phyloP scores from a whole-genome alignment of 2,888 invertebrate genomes.

The Drosophila birchii region DNA sequence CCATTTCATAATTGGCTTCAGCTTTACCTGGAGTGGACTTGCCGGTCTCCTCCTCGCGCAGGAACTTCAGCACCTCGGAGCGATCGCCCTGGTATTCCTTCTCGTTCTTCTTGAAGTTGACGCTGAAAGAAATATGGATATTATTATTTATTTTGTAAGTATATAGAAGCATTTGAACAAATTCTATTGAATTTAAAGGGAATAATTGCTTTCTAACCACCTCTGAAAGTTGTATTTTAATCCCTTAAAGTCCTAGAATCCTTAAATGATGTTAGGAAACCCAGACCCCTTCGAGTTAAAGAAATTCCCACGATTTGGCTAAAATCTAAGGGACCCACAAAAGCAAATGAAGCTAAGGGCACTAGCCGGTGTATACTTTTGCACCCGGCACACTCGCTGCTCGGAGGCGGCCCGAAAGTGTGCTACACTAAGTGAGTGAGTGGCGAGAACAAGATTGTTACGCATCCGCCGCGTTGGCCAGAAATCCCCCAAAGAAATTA shows the following conservation, averaged over 20 bases:
- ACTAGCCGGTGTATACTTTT: slow-evolving; percentile 58
- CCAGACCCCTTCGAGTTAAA: background rate
- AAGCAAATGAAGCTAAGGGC: slow-evolving; percentile 18
- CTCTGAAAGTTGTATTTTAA: too few species aligned
- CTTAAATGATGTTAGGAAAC: background rate
- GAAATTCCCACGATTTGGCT: background rate
- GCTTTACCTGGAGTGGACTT: slow-evolving; percentile 88
- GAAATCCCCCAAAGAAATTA: slow-evolving; percentile 78
- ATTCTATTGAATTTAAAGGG: background rate
- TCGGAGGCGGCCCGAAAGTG: slow-evolving; percentile 56
- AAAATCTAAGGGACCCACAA: background rate
- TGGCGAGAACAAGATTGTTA: slow-evolving; percentile 54
- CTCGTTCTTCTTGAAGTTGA: slow-evolving; percentile 98
- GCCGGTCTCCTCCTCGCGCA: slow-evolving; percentile 94
- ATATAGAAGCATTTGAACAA: background rate
- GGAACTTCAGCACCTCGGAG: slow-evolving; percentile 95
- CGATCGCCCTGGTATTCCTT: slow-evolving; percentile 94
- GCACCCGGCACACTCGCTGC: background rate
- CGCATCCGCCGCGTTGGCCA: slow-evolving; percentile 58
- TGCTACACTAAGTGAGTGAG: slow-evolving; percentile 57
- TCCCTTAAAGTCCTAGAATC: background rate
- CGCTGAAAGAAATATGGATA: slow-evolving; percentile 86
- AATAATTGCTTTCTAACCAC: background rate
- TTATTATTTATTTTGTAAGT: background rate
- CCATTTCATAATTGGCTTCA: slow-evolving; percentile 76